Conservation (phyloP, 2,113 vertebrate genomes). For the Pseudopipra pipra region DNA sequence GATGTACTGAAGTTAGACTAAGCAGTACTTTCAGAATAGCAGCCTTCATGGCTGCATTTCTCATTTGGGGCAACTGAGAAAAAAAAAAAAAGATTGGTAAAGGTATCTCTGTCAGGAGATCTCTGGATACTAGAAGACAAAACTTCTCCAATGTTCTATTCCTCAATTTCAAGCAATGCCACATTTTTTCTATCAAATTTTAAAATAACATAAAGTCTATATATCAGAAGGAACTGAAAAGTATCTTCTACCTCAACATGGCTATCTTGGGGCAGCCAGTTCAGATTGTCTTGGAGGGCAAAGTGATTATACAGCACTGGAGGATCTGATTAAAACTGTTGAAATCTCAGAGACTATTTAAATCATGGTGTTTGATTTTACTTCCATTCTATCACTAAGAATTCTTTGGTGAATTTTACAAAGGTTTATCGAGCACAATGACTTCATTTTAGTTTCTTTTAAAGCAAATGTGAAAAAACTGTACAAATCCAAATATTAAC, state of each 20-base stretch:
- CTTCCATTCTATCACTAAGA: neutral
- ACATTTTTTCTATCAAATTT: neutral
- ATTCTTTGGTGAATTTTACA: neutral
- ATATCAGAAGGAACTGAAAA: neutral
- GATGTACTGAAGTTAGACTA: neutral
- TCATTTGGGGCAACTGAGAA: neutral
- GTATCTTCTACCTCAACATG: neutral
- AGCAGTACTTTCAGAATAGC: neutral
- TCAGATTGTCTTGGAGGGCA: neutral
- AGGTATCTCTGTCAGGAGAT: neutral
- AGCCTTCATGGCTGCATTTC: neutral
- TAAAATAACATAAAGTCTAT: neutral
- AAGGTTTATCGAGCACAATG: neutral
- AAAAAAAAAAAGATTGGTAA: neutral
- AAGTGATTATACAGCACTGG: neutral
- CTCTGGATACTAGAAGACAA: neutral
- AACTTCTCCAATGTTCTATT: neutral
- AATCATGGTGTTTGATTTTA: neutral
- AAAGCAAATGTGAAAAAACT: neutral
- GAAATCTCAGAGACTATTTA: neutral
- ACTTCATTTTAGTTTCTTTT: neutral
- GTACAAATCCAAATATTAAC: neutral
- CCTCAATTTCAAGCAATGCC: neutral
- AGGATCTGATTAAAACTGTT: neutral
- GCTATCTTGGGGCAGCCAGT: neutral